Base-by-base conservation (phyloP, 2,888 invertebrate genomes). In the Euphydryas editha region DNA sequence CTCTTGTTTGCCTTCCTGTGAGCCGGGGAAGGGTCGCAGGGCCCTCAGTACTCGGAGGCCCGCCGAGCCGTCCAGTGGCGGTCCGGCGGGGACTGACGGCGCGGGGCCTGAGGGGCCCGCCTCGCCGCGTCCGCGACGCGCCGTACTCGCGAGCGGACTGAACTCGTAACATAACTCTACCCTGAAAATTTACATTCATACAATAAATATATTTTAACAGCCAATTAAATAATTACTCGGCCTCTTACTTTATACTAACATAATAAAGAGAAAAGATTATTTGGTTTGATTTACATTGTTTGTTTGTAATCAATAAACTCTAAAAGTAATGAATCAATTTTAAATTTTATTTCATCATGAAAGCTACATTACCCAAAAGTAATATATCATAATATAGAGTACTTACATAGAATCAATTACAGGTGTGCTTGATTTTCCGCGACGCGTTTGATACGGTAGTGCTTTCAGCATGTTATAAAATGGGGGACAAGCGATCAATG, bases 371-470 rank as follows among this genome's bases (percentile, higher is more conserved):
- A 30, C 8, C 8, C 4, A 30, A 8, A 30, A 18, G 1, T 20
- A 18, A 49, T 49, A 2, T n/a, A 21, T 49, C 13, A n/a, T n/a
- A n/a, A n/a, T n/a, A n/a, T n/a, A n/a, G n/a, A n/a, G 18, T 54
- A 95, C 97, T 95, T 93, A 98, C 98, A 99, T 96, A 78, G 97
- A 97, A 87, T 98, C 98, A 74, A 98, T 96, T 36, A 98, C 96
- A 11, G 98, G 98, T 5, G 97, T 96, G 78, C 93, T 94, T 1
- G 94, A 94, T 75, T 94, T 94, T 42, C 93, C 94, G 20, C 90
- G 86, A 20, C 94, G 92, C 13, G 95, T 94, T 77, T 95, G 94
- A 72, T 95, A 94, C 0, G 97, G 96, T 78, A 98, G 90, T 44
- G 96, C 95, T 77, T 95, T 95, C 76, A 99, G 93, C 81, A 99